Evolutionary conservation across 2,797 vertebrate species (phyloP).

Genomic region (Poecilia velifera): DNA sequence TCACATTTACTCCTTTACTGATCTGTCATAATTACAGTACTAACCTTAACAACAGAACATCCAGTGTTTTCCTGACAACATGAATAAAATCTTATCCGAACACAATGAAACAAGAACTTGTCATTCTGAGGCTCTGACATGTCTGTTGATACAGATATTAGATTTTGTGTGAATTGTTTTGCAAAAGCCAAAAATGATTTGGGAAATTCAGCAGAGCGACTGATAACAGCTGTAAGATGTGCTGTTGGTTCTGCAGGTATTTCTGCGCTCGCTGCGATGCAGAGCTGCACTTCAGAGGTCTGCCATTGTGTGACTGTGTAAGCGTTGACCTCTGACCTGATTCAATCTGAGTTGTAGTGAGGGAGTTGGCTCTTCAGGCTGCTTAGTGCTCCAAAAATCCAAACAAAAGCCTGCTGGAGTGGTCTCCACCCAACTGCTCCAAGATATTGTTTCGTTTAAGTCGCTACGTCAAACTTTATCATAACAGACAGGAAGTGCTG

Average conservation of each 20-base stretch:
- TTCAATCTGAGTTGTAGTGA: background rate
- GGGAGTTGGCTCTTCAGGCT: background rate
- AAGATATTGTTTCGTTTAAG: constrained; percentile 27
- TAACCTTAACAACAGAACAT: too few relatives aligned
- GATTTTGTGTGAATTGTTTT: too few relatives aligned
- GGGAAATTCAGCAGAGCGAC: too few relatives aligned
- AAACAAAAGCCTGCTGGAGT: background rate
- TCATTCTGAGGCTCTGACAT: too few relatives aligned
- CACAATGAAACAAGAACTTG: too few relatives aligned
- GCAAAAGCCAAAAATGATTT: too few relatives aligned
- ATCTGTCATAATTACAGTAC: too few relatives aligned
- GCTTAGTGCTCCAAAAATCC: background rate
- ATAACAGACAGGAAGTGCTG: constrained; percentile 19
- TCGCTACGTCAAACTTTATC: constrained; percentile 10
- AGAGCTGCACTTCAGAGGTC: background rate
- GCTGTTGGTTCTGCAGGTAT: background rate
- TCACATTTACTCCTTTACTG: too few relatives aligned
- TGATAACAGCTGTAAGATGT: too few relatives aligned
- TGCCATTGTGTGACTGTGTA: background rate
- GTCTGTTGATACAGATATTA: too few relatives aligned
- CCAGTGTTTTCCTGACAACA: too few relatives aligned
- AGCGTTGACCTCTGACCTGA: background rate
- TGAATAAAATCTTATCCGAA: too few relatives aligned
- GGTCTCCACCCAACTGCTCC: constrained; percentile 13
- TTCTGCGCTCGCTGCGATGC: background rate